Evolutionary conservation across 2,113 vertebrate genomes (phyloP), one percentile per base, ranked within the genome.

Genomic region (Epinephelus cyanopodus): DNA sequence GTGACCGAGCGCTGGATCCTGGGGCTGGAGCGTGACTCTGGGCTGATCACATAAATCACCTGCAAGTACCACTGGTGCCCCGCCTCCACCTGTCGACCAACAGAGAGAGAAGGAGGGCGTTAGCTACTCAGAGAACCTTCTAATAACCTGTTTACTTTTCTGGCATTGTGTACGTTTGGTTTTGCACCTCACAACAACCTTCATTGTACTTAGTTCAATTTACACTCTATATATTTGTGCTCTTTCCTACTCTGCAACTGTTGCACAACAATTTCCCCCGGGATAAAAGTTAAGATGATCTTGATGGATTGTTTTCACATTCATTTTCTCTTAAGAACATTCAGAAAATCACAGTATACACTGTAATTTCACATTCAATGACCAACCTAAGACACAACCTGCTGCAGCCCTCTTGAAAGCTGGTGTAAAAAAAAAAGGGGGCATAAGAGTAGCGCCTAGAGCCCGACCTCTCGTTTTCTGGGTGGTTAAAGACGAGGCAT

Each of bases 11-110:
- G 97, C 85, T 97, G 97, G 1, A 98, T 93, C 7, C 98, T 95
- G 2, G 97, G 96, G 37, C 96, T 94, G 0, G 96, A 94, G 45
- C 92, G 84, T 1, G 96, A 95, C 83, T 99, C 98, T 0, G 98
- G 98, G 2, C 97, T 94, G 3, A 99, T 99, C 6, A 99, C 91
- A 0, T 99, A 99, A 90, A 99, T 99, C 48, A 99, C 98, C 56
- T 99, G 98, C 6, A 99, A 97, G 82, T 99, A 99, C 98, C 98
- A 99, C 94, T 99, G 98, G 83, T 99, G 98, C 0, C 98, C 98
- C 0, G 98, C 97, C 91, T 98, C 98, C 93, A 99, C 98, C 98
- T 99, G 86, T 9, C n/a, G 74, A 79, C 79, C 61, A 89, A 10
- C 19, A 65, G 57, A 83, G 48, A 54, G 25, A 48, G 9, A 53